These are phyloP conservation scores for Agrilus biguttatus DNA, from an alignment of 2,888 invertebrate genomes.

Conservation along the genomic window DNA sequence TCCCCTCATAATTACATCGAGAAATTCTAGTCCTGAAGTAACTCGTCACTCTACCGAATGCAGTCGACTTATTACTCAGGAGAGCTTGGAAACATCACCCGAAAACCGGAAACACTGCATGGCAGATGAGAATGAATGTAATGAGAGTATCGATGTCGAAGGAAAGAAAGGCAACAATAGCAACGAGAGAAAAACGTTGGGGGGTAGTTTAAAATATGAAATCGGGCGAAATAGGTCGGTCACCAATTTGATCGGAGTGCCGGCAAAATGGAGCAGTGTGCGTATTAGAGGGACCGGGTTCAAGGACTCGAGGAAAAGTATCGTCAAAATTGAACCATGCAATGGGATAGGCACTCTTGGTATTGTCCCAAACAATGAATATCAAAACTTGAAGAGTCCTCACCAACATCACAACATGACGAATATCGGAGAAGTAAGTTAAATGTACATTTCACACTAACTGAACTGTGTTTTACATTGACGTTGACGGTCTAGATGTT, in stretches of 20 bases:
- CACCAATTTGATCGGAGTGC: constrained; percentile 22
- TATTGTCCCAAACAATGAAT: constrained; percentile 16
- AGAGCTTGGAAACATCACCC: constrained; percentile 5
- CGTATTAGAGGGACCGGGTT: constrained; percentile 47
- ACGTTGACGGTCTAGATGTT: too few relatives aligned
- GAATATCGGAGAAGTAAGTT: constrained; percentile 30
- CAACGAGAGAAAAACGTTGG: constrained; percentile 12
- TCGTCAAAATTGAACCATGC: constrained; percentile 50
- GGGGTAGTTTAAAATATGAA: constrained; percentile 28
- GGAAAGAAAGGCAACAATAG: constrained; percentile 9
- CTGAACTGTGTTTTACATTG: too few relatives aligned
- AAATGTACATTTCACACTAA: constrained; percentile 2
- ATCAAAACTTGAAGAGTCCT: constrained; percentile 23
- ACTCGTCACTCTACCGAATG: constrained; percentile 9
- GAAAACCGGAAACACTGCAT: constrained; percentile 1
- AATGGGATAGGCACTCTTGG: constrained; percentile 34
- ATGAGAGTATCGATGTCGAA: constrained; percentile 11
- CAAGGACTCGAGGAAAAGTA: constrained; percentile 46
- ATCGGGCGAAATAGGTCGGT: constrained; percentile 25
- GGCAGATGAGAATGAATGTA: constrained; percentile 4
- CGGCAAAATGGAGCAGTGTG: constrained; percentile 50
- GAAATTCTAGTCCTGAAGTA: constrained; percentile 19
- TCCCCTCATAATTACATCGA: constrained; percentile 24
- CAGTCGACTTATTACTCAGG: constrained; percentile 4
- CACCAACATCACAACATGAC: constrained; percentile 20